Conservation (phyloP, 1,140 invertebrate genomes). For the Theocolax elegans region DNA sequence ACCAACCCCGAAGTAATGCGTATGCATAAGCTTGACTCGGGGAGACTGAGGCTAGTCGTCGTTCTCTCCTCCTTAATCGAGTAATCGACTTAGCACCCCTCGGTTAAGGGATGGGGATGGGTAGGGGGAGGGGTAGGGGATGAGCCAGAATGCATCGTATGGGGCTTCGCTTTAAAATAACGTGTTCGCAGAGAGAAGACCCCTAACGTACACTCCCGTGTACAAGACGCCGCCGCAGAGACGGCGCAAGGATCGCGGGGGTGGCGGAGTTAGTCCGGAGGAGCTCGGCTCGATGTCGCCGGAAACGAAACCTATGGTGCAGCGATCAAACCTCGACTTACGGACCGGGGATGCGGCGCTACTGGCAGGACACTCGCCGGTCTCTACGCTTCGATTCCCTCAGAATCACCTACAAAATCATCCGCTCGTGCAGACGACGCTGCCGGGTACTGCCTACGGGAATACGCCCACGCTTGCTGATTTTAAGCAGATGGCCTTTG, state of each 20-base stretch:
- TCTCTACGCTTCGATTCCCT: slow-evolving; percentile 51
- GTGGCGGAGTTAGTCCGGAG: slow-evolving; percentile 43
- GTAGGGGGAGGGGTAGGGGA: no score
- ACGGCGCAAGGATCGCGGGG: slow-evolving; percentile 61
- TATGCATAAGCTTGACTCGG: no score
- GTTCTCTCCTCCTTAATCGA: slow-evolving; percentile 50
- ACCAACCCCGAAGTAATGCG: no score
- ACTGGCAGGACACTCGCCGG: slow-evolving; percentile 50
- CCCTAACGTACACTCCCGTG: slow-evolving; percentile 69
- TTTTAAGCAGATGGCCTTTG: slow-evolving; percentile 63
- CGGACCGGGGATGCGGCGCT: background rate
- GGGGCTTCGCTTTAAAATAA: slow-evolving; percentile 10
- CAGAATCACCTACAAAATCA: slow-evolving; percentile 51
- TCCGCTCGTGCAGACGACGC: background rate
- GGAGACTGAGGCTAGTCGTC: no score
- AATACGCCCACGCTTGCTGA: slow-evolving; percentile 59
- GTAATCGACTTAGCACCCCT: slow-evolving; percentile 47
- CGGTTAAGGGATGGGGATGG: no score
- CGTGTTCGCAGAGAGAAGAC: slow-evolving; percentile 65
- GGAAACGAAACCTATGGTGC: slow-evolving; percentile 59
- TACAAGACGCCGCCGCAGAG: slow-evolving; percentile 71
- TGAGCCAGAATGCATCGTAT: no score
- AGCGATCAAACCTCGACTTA: slow-evolving; percentile 31
- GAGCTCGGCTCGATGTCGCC: slow-evolving; percentile 45
- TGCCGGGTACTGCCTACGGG: slow-evolving; percentile 39